phyloP scores from a whole-genome alignment of 2,888 invertebrate genomes.

The Drosophila ustulata region DNA sequence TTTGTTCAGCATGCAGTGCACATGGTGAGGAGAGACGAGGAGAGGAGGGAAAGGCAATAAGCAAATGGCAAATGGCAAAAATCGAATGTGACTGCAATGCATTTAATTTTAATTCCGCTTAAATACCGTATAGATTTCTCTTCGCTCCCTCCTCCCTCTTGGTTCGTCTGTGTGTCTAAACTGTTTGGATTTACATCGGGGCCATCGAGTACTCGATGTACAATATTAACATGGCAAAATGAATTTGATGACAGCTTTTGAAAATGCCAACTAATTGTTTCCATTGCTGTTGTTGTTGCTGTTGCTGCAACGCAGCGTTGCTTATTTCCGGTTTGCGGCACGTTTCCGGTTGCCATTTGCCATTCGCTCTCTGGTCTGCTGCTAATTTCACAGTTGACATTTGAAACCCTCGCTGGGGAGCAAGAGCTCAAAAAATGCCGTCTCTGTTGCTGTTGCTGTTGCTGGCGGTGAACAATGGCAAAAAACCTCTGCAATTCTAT shows the following conservation, averaged over 20 bases:
- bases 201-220: conserved; percentile 4
- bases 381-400: conserved; percentile 72
- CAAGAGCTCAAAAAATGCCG: conserved; percentile 26
- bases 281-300: conserved; percentile 20
- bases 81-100: conserved; percentile 29
- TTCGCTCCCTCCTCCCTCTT: neutral
- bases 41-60: neutral
- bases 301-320: conserved; percentile 49
- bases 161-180: conserved; percentile 12
- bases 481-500: conserved; percentile 80
- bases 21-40: conserved; percentile 5
- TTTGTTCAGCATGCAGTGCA: conserved; percentile 40
- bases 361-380: conserved; percentile 45
- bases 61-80: conserved; percentile 41
- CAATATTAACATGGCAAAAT: conserved; percentile 27
- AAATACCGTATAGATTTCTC: conserved; percentile 37
- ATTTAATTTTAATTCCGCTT: conserved; percentile 60
- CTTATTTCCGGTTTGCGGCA: conserved; percentile 78
- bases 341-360: conserved; percentile 81
- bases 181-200: conserved; percentile 6
- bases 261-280: conserved; percentile 39
- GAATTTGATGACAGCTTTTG: conserved; percentile 61
- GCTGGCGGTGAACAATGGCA: conserved; percentile 9
- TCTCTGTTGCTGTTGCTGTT: conserved; percentile 7
- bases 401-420: conserved; percentile 39